Evolutionary conservation across 1,140 invertebrate genomes (phyloP), one percentile per base, ranked within the genome.

Genomic region (Triops longicaudatus): DNA sequence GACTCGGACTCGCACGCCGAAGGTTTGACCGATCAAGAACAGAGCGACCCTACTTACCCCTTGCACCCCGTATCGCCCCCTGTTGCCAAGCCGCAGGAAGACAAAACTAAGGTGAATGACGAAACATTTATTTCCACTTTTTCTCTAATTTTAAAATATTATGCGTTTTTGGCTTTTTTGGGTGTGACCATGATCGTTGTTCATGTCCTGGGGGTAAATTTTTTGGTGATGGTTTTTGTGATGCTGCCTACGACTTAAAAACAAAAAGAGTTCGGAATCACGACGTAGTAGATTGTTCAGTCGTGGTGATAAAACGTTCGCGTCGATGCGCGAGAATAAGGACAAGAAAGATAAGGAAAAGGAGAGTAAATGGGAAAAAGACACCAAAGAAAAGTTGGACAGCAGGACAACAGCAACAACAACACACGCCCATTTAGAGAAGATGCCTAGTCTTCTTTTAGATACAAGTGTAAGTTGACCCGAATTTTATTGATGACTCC

Each of bases 101-200:
- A 89, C 75, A 90, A 90, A 78, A 90, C 92, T 82, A 93, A 93
- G 85, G 79, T 83, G 80, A 81, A 79, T 78, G n/a, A 11, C 42
- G 27, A 28, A 77, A 77, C 31, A 82, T 82, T 79, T 79, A 44
- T 76, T 79, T 78, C n/a, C 31, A n/a, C 7, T 27, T 42, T 27
- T 81, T 80, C 80, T 44, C 43, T 6, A 41, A n/a, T 63, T 63
- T n/a, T 78, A 44, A 72, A 17, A 17, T 31, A n/a, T 22, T 22
- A 14, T n/a, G n/a, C 17, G 50, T 63, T 63, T 63, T 9, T 3
- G 10, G 22, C 2, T 63, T 63, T 63, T 2, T 63, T n/a, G 22
- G 17, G 14, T 5, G 50, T 22, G 4, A 17, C 14, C 6, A 63
- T 63, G 50, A n/a, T 63, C 22, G 22, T 63, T 63, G 10, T 63